A percentile compares a stretch with the other conserved stretches of the same genome.
Evolutionary conservation across 2,888 invertebrate species (phyloP).

Genomic region (Parasteatoda lunata): DNA sequence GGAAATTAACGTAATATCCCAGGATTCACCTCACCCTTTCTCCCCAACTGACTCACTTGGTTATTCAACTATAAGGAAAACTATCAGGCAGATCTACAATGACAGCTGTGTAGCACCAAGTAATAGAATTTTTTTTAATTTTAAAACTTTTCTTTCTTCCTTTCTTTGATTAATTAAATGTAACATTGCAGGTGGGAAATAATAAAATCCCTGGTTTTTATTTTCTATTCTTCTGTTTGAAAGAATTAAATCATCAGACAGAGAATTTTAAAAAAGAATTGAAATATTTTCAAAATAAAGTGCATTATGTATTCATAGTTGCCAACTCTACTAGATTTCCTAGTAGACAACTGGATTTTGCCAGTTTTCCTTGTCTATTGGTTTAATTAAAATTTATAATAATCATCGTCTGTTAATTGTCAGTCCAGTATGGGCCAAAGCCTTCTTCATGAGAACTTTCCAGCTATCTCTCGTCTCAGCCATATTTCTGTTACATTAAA

Average conservation of each 20-base stretch:
- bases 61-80: conserved; percentile 75
- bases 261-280: neutral
- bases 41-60: conserved; percentile 75
- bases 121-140: conserved; percentile 22
- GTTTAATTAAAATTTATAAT: no score
- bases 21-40: conserved; percentile 74
- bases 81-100: conserved; percentile 75
- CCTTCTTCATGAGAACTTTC: no score
- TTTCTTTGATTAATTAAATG: neutral
- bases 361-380: no score
- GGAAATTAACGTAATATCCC: conserved; percentile 46
- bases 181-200: neutral
- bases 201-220: neutral
- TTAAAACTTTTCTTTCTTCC: no score
- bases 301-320: neutral
- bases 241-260: neutral
- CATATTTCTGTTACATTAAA: no score
- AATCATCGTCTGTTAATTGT: no score
- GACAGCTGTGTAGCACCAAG: conserved; percentile 75
- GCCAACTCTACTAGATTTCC: no score
- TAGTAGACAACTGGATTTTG: no score
- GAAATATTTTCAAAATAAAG: neutral
- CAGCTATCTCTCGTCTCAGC: no score
- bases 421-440: no score
- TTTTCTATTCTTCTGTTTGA: neutral